Evolutionary conservation across 2,888 invertebrate genomes (phyloP).

Genomic region (Anarsia innoxiella): DNA sequence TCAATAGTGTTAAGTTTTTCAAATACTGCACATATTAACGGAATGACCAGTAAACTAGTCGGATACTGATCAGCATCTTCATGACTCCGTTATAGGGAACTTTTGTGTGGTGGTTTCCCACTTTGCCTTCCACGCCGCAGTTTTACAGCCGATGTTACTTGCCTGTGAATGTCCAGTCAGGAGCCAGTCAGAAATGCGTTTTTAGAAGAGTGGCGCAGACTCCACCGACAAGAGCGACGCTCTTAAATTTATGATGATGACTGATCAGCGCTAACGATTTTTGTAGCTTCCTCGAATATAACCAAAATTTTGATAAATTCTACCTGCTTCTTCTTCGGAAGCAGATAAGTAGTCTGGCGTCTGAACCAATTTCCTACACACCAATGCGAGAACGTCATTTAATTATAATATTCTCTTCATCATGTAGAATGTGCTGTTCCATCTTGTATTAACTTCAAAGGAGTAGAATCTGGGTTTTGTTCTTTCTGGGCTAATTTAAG

Average conservation of each 20-base stretch:
- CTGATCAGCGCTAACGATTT: conserved; percentile 10
- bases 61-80: conserved; percentile 11
- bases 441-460: conserved; percentile 1
- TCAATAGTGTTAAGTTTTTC: conserved; percentile 10
- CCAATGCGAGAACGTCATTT: conserved; percentile 6
- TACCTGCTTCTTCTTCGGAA: conserved; percentile 3
- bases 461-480: conserved; percentile 1
- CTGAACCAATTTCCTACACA: conserved; percentile 9
- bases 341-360: conserved; percentile 8
- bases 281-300: conserved; percentile 13
- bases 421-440: conserved; percentile 2
- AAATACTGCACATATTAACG: conserved; percentile 11
- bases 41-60: conserved; percentile 11
- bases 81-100: too few relatives aligned
- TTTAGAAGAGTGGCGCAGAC: too few relatives aligned
- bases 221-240: too few relatives aligned
- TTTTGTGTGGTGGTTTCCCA: too few relatives aligned
- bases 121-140: too few relatives aligned
- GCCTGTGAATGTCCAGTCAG: too few relatives aligned
- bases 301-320: conserved; percentile 8
- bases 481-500: conserved; percentile 3
- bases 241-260: too few relatives aligned
- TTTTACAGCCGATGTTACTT: too few relatives aligned
- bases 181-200: too few relatives aligned
- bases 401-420: neutral